phyloP scores from a whole-genome alignment of 2,888 invertebrate genomes.

The Tenthredo amoena region DNA sequence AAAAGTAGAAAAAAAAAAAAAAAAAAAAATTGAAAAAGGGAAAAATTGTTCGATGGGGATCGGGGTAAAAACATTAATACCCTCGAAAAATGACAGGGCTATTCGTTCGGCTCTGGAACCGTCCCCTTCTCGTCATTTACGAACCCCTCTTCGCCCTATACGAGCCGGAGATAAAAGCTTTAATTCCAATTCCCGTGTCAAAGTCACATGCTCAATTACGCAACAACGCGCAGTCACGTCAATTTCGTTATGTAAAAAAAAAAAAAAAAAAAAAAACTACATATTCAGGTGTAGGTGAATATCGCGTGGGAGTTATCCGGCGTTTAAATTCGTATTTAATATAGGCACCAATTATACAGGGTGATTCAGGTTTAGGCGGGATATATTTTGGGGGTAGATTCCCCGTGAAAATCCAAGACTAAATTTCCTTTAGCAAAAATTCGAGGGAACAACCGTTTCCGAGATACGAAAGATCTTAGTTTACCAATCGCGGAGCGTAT shows the following conservation, averaged over 20 bases:
- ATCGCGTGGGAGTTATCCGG: background rate
- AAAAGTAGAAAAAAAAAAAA: background rate
- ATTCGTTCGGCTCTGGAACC: background rate
- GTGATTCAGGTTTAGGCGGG: too few relatives aligned
- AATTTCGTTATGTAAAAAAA: background rate
- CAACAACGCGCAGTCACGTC: background rate
- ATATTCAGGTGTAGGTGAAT: background rate
- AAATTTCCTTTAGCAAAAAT: too few relatives aligned
- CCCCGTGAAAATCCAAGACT: too few relatives aligned
- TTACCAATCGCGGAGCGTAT: too few relatives aligned
- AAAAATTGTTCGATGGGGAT: background rate
- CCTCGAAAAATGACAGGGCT: constrained; percentile 28
- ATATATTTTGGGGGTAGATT: too few relatives aligned
- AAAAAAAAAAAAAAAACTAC: background rate
- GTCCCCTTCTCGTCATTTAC: background rate
- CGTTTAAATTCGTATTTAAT: background rate
- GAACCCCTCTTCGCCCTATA: background rate
- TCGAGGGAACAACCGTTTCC: too few relatives aligned
- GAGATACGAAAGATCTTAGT: too few relatives aligned
- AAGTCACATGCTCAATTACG: constrained; percentile 38
- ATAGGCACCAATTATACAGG: too few relatives aligned
- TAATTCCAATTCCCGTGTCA: constrained; percentile 25
- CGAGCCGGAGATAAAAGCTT: constrained; percentile 33
- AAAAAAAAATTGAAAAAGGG: background rate
- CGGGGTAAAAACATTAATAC: background rate